A percentile compares a stretch with the other conserved stretches of the same genome.
Evolutionary conservation across 2,888 invertebrate species (phyloP).

Genomic region (Camptogramma bilineatum): DNA sequence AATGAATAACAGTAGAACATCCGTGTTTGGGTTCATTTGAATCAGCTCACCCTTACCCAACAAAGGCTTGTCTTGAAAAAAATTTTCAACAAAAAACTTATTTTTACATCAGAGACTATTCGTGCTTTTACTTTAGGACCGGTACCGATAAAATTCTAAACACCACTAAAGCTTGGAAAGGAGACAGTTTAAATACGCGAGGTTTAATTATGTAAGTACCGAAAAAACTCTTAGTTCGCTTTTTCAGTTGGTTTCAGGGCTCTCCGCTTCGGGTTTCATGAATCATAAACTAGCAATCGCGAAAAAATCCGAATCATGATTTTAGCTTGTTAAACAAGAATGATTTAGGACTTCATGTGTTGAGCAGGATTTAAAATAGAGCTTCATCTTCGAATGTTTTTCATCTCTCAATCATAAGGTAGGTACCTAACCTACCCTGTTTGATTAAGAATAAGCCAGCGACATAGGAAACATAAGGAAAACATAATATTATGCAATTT

Average conservation of each 20-base stretch:
- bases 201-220: neutral
- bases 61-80: too few species aligned
- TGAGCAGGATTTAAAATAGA: neutral
- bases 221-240: neutral
- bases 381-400: neutral
- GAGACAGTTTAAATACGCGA: neutral
- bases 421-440: too few species aligned
- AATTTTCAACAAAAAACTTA: too few species aligned
- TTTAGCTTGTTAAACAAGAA: neutral
- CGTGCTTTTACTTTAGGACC: neutral
- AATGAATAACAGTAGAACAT: too few species aligned
- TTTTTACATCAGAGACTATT: neutral
- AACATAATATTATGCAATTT: constrained; percentile 2
- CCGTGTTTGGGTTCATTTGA: too few species aligned
- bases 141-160: neutral
- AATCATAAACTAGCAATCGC: constrained; percentile 2
- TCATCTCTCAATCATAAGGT: neutral
- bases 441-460: neutral
- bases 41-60: too few species aligned
- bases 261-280: neutral
- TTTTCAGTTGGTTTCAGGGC: neutral
- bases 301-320: neutral
- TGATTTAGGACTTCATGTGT: neutral
- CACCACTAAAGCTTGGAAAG: neutral
- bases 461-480: neutral